Conservation (phyloP, 2,888 invertebrate genomes). For the Sympetrum striolatum region DNA sequence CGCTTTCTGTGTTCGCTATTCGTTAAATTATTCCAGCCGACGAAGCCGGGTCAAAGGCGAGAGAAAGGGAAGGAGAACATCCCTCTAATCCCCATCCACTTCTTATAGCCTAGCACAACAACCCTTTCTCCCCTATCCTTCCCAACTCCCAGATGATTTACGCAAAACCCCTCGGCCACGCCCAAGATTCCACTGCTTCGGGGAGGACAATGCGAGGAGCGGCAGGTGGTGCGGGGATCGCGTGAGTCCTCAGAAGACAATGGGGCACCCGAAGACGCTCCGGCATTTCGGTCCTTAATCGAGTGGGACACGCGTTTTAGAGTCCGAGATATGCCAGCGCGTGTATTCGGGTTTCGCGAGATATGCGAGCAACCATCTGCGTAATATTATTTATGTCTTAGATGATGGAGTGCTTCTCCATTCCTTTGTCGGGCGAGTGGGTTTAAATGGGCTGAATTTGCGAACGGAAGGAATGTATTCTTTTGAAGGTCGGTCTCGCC, state of each 20-base stretch:
- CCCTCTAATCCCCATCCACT: not conserved
- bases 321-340: not conserved
- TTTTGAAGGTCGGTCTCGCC: not conserved
- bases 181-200: not conserved
- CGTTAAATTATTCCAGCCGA: conserved; percentile 38
- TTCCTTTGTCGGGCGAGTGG: not conserved
- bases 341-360: not conserved
- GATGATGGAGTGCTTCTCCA: not conserved
- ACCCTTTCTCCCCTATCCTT: not conserved
- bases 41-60: conserved; percentile 23
- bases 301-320: not conserved
- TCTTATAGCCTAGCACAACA: conserved; percentile 5
- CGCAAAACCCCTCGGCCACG: conserved; percentile 17
- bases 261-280: not conserved
- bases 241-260: not conserved
- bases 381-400: not conserved
- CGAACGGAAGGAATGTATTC: not conserved
- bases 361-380: not conserved
- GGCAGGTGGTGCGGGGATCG: not conserved
- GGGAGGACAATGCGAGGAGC: not conserved
- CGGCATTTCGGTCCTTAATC: not conserved
- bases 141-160: conserved; percentile 18
- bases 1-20: conserved; percentile 26
- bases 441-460: not conserved
- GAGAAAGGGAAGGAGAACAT: not conserved